phyloP scores from a whole-genome alignment of 2,113 vertebrate species.

The Natator depressus region DNA sequence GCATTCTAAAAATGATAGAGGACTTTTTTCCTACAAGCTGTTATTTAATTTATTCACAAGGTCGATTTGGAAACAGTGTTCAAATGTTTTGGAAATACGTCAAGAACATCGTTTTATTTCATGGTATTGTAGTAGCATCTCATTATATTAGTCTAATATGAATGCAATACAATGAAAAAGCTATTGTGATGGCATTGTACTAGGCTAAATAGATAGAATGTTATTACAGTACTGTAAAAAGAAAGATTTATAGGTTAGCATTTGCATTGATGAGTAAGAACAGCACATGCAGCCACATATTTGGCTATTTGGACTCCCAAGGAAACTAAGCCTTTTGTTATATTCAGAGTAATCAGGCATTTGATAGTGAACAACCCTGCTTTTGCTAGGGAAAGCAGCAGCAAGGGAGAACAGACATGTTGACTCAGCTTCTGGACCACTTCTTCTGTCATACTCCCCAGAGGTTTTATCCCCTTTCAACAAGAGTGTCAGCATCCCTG shows the following conservation, averaged over 20 bases:
- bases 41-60: constrained; percentile 72
- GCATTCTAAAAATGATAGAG: constrained; percentile 67
- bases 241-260: constrained; percentile 62
- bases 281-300: constrained; percentile 36
- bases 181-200: constrained; percentile 62
- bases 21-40: constrained; percentile 58
- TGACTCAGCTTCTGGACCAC: constrained; percentile 35
- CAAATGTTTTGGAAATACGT: constrained; percentile 71
- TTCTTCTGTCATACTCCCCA: constrained; percentile 15
- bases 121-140: constrained; percentile 58
- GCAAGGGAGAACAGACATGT: constrained; percentile 34
- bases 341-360: constrained; percentile 59
- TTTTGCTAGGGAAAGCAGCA: constrained; percentile 30
- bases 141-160: constrained; percentile 66
- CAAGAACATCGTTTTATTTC: constrained; percentile 67
- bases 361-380: constrained; percentile 39
- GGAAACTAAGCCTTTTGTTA: constrained; percentile 45
- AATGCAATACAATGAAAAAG: constrained; percentile 68
- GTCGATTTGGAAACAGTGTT: constrained; percentile 71
- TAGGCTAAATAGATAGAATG: constrained; percentile 64
- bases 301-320: constrained; percentile 57
- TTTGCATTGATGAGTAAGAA: constrained; percentile 64
- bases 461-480: constrained; percentile 19
- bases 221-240: constrained; percentile 46
- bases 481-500: constrained; percentile 30